A percentile compares a stretch with the other conserved stretches of the same genome.
phyloP scores from a whole-genome alignment of 2,888 invertebrate species.

The Drosophila recens region DNA sequence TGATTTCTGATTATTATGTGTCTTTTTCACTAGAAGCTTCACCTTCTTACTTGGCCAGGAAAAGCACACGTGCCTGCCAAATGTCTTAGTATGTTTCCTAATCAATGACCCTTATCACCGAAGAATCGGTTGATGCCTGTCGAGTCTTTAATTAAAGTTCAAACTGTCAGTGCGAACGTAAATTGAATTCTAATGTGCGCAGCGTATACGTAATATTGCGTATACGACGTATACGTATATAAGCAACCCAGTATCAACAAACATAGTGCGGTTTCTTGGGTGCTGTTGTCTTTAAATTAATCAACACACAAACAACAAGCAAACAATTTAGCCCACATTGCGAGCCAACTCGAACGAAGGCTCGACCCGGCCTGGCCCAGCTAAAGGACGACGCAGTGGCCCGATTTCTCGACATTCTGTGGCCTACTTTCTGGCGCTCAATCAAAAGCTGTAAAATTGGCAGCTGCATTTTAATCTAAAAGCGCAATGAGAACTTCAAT shows the following conservation, averaged over 20 bases:
- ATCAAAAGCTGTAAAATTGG: slow-evolving; percentile 29
- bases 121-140: slow-evolving; percentile 13
- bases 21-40: slow-evolving; percentile 10
- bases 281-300: slow-evolving; percentile 52
- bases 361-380: not conserved
- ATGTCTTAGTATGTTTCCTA: slow-evolving; percentile 48
- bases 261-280: slow-evolving; percentile 19
- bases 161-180: slow-evolving; percentile 63
- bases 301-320: slow-evolving; percentile 58
- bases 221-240: slow-evolving; percentile 8
- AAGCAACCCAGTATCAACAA: slow-evolving; percentile 2
- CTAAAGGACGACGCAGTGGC: slow-evolving; percentile 15
- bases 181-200: slow-evolving; percentile 73
- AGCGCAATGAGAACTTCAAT: not conserved
- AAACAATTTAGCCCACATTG: slow-evolving; percentile 62
- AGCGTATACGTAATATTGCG: slow-evolving; percentile 46
- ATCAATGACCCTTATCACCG: slow-evolving; percentile 71
- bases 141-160: slow-evolving; percentile 71
- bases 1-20: slow-evolving; percentile 60
- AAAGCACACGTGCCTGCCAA: slow-evolving; percentile 58
- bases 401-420: slow-evolving; percentile 36
- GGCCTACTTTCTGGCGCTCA: slow-evolving; percentile 59
- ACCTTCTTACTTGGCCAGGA: not conserved
- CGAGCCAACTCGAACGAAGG: slow-evolving; percentile 20
- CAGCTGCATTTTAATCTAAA: slow-evolving; percentile 15